Evolutionary conservation across 2,888 invertebrate species (phyloP).

Genomic region (Agrotis ipsilon): DNA sequence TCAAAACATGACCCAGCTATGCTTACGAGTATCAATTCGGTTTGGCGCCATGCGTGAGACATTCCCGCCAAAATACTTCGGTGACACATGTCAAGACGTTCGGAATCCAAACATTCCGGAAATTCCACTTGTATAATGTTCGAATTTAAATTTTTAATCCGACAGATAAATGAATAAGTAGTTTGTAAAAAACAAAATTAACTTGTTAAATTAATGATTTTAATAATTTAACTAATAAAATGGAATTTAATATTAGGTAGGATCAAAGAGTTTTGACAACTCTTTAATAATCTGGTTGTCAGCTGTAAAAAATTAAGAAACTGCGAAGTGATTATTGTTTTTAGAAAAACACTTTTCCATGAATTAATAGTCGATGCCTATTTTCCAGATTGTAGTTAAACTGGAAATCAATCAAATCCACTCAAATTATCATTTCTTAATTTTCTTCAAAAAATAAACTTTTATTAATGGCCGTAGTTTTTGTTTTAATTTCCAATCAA

Average conservation of each 20-base stretch:
- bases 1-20: slow-evolving; percentile 28
- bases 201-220: neutral
- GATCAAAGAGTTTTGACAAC: neutral
- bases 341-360: slow-evolving; percentile 3
- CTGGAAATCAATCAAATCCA: slow-evolving; percentile 2
- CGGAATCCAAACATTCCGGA: slow-evolving; percentile 71
- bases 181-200: slow-evolving; percentile 4
- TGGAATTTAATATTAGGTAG: no score
- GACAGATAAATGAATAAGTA: neutral
- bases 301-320: neutral
- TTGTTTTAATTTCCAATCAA: slow-evolving; percentile 24
- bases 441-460: neutral
- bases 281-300: neutral
- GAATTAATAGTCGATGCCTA: neutral
- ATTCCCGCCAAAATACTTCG: slow-evolving; percentile 64
- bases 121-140: slow-evolving; percentile 59
- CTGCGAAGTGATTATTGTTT: neutral
- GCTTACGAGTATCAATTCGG: slow-evolving; percentile 24
- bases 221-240: neutral
- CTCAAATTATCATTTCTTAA: neutral
- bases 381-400: neutral
- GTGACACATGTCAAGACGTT: slow-evolving; percentile 66
- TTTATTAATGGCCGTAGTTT: neutral
- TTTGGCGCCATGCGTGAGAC: slow-evolving; percentile 51
- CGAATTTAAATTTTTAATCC: slow-evolving; percentile 33